Evolutionary conservation across 1,140 invertebrate species (phyloP).

Genomic region (Pinna nobilis): DNA sequence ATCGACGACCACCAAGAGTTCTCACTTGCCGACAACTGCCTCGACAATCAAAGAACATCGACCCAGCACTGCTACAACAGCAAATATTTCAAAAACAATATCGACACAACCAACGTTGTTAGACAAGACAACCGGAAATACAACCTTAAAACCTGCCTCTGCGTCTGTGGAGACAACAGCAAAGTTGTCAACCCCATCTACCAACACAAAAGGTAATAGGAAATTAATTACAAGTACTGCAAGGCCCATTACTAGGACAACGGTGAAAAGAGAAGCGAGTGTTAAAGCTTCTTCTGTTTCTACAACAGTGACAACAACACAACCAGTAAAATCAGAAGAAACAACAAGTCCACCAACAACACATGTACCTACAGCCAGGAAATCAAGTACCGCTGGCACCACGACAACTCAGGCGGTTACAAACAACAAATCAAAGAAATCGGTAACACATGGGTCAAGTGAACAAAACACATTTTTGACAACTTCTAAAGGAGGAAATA

Average conservation of each 20-base stretch:
- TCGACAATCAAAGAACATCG: background rate
- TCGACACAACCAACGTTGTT: background rate
- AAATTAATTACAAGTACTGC: too few species aligned
- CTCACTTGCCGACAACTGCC: background rate
- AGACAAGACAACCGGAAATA: background rate
- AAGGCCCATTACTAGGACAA: too few species aligned
- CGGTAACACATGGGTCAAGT: too few species aligned
- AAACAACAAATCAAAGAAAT: too few species aligned
- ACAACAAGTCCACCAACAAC: background rate
- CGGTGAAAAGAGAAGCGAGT: background rate
- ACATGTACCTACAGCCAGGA: background rate
- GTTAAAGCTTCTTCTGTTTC: too few species aligned
- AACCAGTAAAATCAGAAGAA: background rate
- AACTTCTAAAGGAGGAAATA: too few species aligned
- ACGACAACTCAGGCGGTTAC: background rate
- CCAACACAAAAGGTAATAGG: too few species aligned
- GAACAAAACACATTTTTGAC: too few species aligned
- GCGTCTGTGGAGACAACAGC: background rate
- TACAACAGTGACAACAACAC: background rate
- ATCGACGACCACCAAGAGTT: background rate
- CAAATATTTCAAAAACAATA: background rate
- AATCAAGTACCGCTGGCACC: background rate
- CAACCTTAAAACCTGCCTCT: background rate
- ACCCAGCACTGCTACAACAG: too few species aligned
- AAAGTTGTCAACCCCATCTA: background rate